Base-by-base conservation (phyloP, 2,888 invertebrate genomes). In the Xestoiulus laeticollis region DNA sequence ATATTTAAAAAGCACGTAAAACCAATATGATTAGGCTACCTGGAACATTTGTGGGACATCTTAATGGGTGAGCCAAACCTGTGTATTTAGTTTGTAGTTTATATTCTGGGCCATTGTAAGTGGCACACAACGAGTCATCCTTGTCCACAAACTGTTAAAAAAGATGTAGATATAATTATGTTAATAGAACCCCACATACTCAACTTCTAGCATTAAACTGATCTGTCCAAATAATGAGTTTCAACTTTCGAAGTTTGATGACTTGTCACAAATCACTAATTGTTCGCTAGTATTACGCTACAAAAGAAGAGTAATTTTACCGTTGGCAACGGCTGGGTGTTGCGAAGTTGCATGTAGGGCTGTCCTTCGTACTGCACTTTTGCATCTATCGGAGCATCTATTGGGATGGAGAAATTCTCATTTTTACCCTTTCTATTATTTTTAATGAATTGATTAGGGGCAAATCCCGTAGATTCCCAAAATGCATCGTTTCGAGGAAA, bases 401-500 rank as follows among this genome's bases (percentile, higher is more conserved):
- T 32, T 30, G 33, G 78, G 26, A 68, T 84, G 1, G 87, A 19
- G 30, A 26, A 19, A 26, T 14, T 26, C 0, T 30, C 44, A 14
- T 53, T 32, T 14, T 33, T 32, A 26, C 22, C 38, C 30, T 78
- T 68, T 22, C 86, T 87, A 8, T 4, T 8, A 6, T 16, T 44
- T 0, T 92, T 90, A 0, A 93, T 91, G 68, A 90, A 90, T 82
- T 91, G 90, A 0, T 95, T 93, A 0, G 95, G 94, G 89, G 94
- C 91, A 90, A 95, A 94, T 87, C 96, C 96, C 87, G 96, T 96
- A 59, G 94, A 94, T 91, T 94, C 94, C 98, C 98, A 98, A 92
- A 96, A 96, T 38, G 97, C 95, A 93, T 97, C 96, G 90, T 96
- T 93, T 30, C 96, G 93, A 4, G 98, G 96, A 89, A 96, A 94